Percentiles rank a stretch among this genome's conserved stretches.
These are phyloP conservation scores for Hypomecis atomaria DNA, from an alignment of 2,888 invertebrate genomes.

Conservation along the genomic window DNA sequence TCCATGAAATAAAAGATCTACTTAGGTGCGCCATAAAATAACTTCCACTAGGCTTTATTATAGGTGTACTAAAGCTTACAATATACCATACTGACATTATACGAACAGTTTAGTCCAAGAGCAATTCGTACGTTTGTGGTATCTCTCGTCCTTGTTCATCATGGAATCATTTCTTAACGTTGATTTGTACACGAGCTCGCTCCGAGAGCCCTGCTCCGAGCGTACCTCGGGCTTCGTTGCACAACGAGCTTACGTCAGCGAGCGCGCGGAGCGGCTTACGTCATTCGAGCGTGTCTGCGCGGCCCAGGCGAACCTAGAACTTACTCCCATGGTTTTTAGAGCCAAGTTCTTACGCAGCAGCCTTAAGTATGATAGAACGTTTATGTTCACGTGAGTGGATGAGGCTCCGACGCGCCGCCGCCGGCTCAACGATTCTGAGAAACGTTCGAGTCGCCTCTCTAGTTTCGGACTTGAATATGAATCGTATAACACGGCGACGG, in stretches of 20 bases:
- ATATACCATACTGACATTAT: background rate
- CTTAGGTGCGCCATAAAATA: too few relatives aligned
- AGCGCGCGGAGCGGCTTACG: conserved; percentile 81
- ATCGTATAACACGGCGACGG: conserved; percentile 64
- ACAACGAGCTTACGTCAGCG: conserved; percentile 85
- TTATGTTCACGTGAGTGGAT: conserved; percentile 83
- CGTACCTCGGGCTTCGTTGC: conserved; percentile 81
- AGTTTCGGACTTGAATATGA: conserved; percentile 80
- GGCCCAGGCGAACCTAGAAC: conserved; percentile 67
- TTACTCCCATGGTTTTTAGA: conserved; percentile 59
- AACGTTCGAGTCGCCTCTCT: conserved; percentile 77
- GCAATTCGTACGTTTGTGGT: conserved; percentile 27
- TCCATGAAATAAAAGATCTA: too few relatives aligned
- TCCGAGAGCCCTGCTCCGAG: conserved; percentile 79
- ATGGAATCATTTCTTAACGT: conserved; percentile 76
- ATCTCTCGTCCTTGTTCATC: conserved; percentile 70
- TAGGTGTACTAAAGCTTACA: too few relatives aligned
- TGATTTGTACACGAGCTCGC: conserved; percentile 80
- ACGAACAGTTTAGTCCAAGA: background rate
- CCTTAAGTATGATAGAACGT: conserved; percentile 78
- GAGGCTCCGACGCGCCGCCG: conserved; percentile 82
- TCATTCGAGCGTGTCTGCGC: conserved; percentile 73
- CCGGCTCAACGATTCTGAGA: conserved; percentile 83
- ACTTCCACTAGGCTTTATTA: too few relatives aligned
- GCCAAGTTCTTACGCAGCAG: conserved; percentile 56